Evolutionary conservation across 2,797 vertebrate species (phyloP), one percentile per base, ranked within the genome.

Genomic region (Hydrolagus colliei): DNA sequence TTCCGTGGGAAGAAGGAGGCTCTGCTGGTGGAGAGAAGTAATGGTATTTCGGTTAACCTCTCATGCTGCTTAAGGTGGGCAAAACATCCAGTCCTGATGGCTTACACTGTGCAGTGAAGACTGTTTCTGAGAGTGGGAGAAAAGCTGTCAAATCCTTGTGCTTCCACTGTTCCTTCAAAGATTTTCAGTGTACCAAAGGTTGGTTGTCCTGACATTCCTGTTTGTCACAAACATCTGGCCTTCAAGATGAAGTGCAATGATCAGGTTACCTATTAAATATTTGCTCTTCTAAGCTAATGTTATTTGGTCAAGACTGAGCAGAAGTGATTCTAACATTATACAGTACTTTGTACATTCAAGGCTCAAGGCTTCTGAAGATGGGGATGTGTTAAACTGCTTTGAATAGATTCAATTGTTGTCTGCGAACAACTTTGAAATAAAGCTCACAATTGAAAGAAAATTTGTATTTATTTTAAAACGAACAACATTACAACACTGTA

Each of bases 401-500:
- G 13, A 63, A 14, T 68, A 27, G 18, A 77, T 77, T 77, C 20
- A 20, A 61, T 4, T 52, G 20, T 82, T 71, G 9, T 41, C 20
- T 20, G 6, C 41, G 79, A 82, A 35, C 16, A 9, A 4, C 65
- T 86, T 88, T 86, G 65, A 71, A 35, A 16, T 11, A 52, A 71
- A 41, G 16, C 7, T 84, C 71, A 9, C 22, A 68, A 9, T 67
- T 10, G 32, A 10, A 68, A 32, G 16, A 41, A 41, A 4, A 5
- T 82, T 68, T 41, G 68, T 52, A 68, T 9, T 12, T 13, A 16
- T 87, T 52, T 80, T 62, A 13, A 20, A 27, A 86, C 85, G 86
- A 86, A 86, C 86, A 61, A 86, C 86, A 88, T 87, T 87, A 89
- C 74, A 35, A 65, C 22, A 77, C 68, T 86, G 73, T 82, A 82